Conservation (phyloP, 2,113 vertebrate species). For the zebrafish (Danio rerio) region DNA sequence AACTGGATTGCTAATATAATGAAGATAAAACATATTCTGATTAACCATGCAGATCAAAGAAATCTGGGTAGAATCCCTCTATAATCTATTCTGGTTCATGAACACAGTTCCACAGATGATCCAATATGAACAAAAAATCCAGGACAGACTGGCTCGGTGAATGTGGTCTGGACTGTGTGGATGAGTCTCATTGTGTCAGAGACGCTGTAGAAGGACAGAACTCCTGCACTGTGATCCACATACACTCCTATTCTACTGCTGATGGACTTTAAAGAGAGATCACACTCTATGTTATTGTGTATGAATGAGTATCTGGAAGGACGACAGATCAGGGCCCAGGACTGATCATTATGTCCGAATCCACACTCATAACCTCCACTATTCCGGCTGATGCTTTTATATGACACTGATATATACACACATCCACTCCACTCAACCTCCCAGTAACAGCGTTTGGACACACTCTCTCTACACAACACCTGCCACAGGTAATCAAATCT, state of each 20-base stretch:
- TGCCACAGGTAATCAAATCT: background rate
- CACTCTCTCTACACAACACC: background rate
- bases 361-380: background rate
- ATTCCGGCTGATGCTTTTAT: background rate
- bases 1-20: too few relatives aligned
- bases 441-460: background rate
- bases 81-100: too few relatives aligned
- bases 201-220: background rate
- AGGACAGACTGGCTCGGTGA: background rate
- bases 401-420: background rate
- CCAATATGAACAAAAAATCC: too few relatives aligned
- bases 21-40: too few relatives aligned
- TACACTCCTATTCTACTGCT: background rate
- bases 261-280: background rate
- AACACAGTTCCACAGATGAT: background rate
- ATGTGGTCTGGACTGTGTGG: background rate
- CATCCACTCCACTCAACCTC: background rate
- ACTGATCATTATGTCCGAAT: too few relatives aligned
- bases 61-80: too few relatives aligned
- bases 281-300: background rate
- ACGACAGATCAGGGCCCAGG: background rate
- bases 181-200: background rate
- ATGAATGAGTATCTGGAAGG: background rate
- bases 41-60: too few relatives aligned
- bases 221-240: background rate